These are phyloP conservation scores for Paratilapia polleni DNA, from an alignment of 2,113 vertebrate genomes.

Conservation along the genomic window DNA sequence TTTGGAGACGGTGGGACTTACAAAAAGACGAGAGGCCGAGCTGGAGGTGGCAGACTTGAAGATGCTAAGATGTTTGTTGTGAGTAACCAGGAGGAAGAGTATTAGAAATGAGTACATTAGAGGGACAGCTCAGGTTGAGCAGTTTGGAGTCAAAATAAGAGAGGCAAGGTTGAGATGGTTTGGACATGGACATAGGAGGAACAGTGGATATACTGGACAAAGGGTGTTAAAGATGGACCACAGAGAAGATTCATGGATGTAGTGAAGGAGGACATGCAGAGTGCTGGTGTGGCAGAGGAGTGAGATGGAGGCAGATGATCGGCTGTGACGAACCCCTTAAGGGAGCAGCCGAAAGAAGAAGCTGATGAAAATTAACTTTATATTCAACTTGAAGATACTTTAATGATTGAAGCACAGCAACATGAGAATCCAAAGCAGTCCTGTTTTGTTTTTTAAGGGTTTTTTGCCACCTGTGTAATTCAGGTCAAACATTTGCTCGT, in stretches of 20 bases:
- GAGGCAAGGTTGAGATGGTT: background rate
- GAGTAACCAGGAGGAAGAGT: too few species aligned
- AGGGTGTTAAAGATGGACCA: background rate
- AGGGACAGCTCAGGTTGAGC: background rate
- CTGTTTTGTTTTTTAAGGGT: too few species aligned
- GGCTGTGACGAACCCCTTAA: background rate
- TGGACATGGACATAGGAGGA: background rate
- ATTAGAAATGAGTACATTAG: background rate
- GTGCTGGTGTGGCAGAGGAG: background rate
- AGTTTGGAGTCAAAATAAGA: background rate
- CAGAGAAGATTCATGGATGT: background rate
- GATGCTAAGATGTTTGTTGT: too few species aligned
- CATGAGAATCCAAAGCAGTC: background rate
- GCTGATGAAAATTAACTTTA: background rate
- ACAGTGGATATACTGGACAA: background rate
- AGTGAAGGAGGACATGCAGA: background rate
- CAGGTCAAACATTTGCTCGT: background rate
- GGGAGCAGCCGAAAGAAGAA: background rate
- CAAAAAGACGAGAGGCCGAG: background rate
- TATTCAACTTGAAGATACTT: background rate
- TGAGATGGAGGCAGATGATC: background rate
- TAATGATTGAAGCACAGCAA: background rate
- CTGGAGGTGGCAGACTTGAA: background rate
- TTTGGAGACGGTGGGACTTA: background rate
- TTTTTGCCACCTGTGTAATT: background rate